phyloP scores from a whole-genome alignment of 2,113 vertebrate species.

The Microtus richardsoni region DNA sequence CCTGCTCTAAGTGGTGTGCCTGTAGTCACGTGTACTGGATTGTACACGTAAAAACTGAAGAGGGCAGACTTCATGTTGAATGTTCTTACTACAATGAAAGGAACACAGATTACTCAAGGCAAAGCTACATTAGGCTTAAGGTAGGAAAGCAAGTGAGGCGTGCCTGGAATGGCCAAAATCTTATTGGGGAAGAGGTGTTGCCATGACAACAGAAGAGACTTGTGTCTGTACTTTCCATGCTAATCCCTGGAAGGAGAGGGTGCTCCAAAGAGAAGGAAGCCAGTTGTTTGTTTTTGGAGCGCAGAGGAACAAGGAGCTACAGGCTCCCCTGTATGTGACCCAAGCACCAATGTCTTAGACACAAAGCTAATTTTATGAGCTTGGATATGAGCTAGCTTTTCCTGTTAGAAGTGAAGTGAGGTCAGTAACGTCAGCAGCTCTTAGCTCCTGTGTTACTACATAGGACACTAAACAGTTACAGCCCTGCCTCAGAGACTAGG shows the following conservation, averaged over 20 bases:
- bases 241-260: constrained; percentile 51
- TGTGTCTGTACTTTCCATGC: constrained; percentile 65
- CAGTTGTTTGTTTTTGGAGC: neutral
- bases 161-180: constrained; percentile 73
- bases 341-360: neutral
- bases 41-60: neutral
- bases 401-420: neutral
- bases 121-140: constrained; percentile 57
- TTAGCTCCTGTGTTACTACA: neutral
- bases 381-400: neutral
- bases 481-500: neutral
- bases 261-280: neutral
- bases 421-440: neutral
- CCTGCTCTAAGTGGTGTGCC: neutral
- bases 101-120: constrained; percentile 56
- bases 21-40: neutral
- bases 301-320: neutral
- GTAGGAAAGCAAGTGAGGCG: constrained; percentile 66
- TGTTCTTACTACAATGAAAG: neutral
- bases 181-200: constrained; percentile 66
- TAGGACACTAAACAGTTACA: neutral
- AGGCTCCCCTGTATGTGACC: neutral
- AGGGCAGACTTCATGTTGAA: neutral
- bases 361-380: neutral
- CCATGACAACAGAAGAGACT: constrained; percentile 70